Evolutionary conservation across 2,113 vertebrate species (phyloP), one percentile per base, ranked within the genome.

Genomic region (Cebus imitator): DNA sequence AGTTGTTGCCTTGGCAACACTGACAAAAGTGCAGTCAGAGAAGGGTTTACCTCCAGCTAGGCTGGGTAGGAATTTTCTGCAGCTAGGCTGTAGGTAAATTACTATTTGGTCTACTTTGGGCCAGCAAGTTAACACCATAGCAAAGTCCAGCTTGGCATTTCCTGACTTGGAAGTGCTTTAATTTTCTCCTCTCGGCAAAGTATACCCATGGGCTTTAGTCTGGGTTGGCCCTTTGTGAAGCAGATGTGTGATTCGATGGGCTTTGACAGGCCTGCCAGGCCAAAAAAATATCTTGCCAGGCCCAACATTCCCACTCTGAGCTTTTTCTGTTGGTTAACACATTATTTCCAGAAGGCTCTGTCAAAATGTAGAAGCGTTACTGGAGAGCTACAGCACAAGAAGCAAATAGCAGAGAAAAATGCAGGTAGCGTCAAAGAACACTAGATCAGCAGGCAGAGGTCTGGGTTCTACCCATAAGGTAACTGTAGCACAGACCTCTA

Each of bases 131-230:
- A 97, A 96, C 76, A 90, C 90, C 84, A 85, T 72, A 92, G 76
- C 95, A 96, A 92, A 97, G 52, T 78, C 91, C 50, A 48, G 57
- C 58, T 89, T 96, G 94, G 94, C 87, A 90, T 97, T 97, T 97
- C 95, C 97, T 96, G 94, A 85, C 58, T 97, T 96, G 92, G 76
- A 97, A 97, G 81, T 96, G 64, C 58, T 98, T 97, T 95, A 97
- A 97, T 97, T 97, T 8, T 1, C 95, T 96, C 80, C 95, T 94
- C 91, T 97, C 6, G 16, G 80, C 83, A 75, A 97, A 91, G 80
- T 72, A 32, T 91, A 43, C 95, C 82, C 88, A 40, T 10, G 73
- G 89, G 85, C 23, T 97, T 97, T 50, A 16, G 87, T 94, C 78
- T 90, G 82, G 52, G 37, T 96, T 95, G 89, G 91, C 43, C 50